A percentile compares a stretch with the other conserved stretches of the same genome.
Evolutionary conservation across 1,140 invertebrate species (phyloP).

Genomic region (Sesamia nonagrioides): DNA sequence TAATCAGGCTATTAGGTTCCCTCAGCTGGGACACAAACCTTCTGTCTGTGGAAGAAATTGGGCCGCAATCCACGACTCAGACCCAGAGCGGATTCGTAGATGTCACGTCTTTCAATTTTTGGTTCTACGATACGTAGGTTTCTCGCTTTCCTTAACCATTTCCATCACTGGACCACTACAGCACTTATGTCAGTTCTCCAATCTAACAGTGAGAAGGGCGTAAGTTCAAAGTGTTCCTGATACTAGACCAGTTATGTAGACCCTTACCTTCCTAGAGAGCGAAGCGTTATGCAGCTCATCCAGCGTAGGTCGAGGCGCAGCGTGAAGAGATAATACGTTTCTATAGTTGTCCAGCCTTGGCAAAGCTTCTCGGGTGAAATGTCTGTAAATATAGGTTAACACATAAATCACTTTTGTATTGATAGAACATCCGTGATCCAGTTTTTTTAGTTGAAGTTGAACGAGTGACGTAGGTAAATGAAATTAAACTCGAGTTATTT

Average conservation of each 20-base stretch:
- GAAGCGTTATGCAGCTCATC: constrained; percentile 97
- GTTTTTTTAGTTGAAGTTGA: constrained; percentile 1
- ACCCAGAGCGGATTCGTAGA: too few species aligned
- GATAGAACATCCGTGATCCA: neutral
- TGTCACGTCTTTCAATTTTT: too few species aligned
- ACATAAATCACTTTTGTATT: constrained; percentile 18
- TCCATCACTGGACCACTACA: too few species aligned
- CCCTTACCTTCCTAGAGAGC: constrained; percentile 91
- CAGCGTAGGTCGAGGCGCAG: constrained; percentile 95
- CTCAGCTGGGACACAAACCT: too few species aligned
- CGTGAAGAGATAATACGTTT: constrained; percentile 96
- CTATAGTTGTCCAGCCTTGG: constrained; percentile 97
- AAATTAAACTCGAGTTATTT: neutral
- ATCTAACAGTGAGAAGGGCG: too few species aligned
- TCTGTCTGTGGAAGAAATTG: too few species aligned
- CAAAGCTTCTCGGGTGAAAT: constrained; percentile 96
- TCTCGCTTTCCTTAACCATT: too few species aligned
- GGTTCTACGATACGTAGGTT: too few species aligned
- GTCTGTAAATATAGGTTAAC: constrained; percentile 86
- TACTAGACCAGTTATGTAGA: neutral
- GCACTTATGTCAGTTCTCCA: too few species aligned
- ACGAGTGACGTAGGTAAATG: neutral
- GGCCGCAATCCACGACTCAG: too few species aligned
- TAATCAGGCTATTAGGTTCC: too few species aligned
- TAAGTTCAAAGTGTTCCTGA: too few species aligned